Conservation (phyloP, 2,888 invertebrate genomes). For the Oithona nana region DNA sequence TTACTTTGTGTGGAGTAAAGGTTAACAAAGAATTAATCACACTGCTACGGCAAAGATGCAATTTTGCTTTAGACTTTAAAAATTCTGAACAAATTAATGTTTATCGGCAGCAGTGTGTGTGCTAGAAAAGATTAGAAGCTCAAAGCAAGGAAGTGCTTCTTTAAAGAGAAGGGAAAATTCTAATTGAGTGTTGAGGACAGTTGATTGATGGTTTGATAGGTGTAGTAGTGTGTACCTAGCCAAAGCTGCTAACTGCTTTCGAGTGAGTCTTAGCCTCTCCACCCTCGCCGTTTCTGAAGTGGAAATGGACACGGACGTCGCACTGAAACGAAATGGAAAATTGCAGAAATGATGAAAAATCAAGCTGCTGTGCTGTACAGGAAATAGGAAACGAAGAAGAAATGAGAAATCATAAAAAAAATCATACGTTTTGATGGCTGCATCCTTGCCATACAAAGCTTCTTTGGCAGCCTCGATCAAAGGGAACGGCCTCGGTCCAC, state of each 20-base stretch:
- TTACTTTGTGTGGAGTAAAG: too few relatives aligned
- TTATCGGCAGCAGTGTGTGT: too few relatives aligned
- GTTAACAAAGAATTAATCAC: too few relatives aligned
- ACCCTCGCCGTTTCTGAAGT: background rate
- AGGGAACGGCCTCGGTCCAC: constrained; percentile 67
- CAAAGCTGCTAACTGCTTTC: background rate
- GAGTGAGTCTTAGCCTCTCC: background rate
- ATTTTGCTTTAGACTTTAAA: too few relatives aligned
- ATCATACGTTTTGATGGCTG: background rate
- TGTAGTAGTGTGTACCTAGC: background rate
- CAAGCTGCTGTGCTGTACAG: background rate
- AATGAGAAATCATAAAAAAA: background rate
- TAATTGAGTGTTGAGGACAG: background rate
- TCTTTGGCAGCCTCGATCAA: constrained; percentile 78
- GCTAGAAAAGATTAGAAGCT: too few relatives aligned
- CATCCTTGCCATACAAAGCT: constrained; percentile 36
- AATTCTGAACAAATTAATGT: too few relatives aligned
- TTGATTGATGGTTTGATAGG: too few relatives aligned
- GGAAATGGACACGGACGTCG: constrained; percentile 9
- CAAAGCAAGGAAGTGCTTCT: background rate
- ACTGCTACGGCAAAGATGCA: too few relatives aligned
- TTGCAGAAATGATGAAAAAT: background rate
- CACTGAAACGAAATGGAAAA: background rate
- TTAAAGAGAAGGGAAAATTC: background rate
- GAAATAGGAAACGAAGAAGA: background rate